These are phyloP conservation scores for Drosophila aff. DNA, from an alignment of 1,140 invertebrate genomes.

Conservation along the genomic window DNA sequence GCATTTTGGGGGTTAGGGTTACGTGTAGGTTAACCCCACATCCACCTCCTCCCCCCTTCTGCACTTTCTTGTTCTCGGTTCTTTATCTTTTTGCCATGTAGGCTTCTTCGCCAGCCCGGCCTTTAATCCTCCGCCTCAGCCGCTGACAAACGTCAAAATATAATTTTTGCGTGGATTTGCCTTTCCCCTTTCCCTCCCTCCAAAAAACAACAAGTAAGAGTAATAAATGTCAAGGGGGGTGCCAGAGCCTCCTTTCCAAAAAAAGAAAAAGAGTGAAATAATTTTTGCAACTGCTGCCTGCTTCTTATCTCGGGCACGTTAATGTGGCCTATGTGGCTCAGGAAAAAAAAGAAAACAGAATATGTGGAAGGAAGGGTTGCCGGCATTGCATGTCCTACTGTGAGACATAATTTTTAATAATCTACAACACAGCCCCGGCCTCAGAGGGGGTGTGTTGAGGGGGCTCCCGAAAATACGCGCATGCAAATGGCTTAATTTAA, in stretches of 20 bases:
- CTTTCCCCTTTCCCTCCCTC: slow-evolving; percentile 1
- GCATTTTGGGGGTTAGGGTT: slow-evolving; percentile 27
- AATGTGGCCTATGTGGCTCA: slow-evolving; percentile 78
- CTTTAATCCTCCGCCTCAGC: slow-evolving; percentile 20
- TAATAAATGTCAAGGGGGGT: slow-evolving; percentile 47
- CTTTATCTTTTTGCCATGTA: slow-evolving; percentile 44
- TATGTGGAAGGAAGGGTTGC: slow-evolving; percentile 33
- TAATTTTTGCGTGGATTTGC: slow-evolving; percentile 81
- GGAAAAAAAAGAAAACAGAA: slow-evolving; percentile 17
- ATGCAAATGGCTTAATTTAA: slow-evolving; percentile 83
- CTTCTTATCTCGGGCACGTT: slow-evolving; percentile 78
- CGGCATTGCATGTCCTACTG: slow-evolving; percentile 77
- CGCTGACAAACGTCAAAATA: slow-evolving; percentile 79
- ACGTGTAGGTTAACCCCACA: slow-evolving; percentile 17
- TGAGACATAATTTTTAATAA: slow-evolving; percentile 83
- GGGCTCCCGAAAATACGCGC: slow-evolving; percentile 64
- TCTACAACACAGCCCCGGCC: slow-evolving; percentile 71
- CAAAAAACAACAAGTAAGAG: slow-evolving; percentile 31
- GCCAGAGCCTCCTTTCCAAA: neutral
- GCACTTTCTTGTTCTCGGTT: slow-evolving; percentile 10
- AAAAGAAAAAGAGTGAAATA: slow-evolving; percentile 45
- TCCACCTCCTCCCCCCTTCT: neutral
- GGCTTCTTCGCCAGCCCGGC: slow-evolving; percentile 21
- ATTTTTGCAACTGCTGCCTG: slow-evolving; percentile 75
- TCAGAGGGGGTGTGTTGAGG: slow-evolving; percentile 5